phyloP scores from a whole-genome alignment of 2,888 invertebrate genomes.

The Platerodrilus igneus region DNA sequence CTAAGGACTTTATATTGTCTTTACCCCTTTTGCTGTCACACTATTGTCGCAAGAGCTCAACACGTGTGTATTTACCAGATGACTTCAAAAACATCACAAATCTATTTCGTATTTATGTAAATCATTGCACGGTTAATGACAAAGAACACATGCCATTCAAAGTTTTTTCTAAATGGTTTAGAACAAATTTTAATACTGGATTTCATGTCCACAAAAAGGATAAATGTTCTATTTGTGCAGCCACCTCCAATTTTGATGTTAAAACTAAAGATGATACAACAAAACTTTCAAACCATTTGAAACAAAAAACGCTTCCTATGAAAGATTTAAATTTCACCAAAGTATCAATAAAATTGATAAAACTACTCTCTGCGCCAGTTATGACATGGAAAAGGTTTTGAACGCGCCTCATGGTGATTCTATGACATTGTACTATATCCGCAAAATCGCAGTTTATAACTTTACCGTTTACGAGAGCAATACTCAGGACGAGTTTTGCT shows the following conservation, averaged over 20 bases:
- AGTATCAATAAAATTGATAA: background rate
- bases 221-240: too few species aligned
- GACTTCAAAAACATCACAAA: too few species aligned
- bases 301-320: background rate
- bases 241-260: background rate
- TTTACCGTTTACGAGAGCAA: slow-evolving; percentile 28
- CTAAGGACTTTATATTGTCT: too few species aligned
- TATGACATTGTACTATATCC: slow-evolving; percentile 23
- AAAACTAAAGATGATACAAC: background rate
- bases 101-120: too few species aligned
- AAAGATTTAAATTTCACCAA: background rate
- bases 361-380: slow-evolving; percentile 2
- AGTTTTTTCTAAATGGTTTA: too few species aligned
- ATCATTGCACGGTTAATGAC: too few species aligned
- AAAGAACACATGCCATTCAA: too few species aligned
- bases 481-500: slow-evolving; percentile 25
- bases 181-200: too few species aligned
- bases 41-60: too few species aligned
- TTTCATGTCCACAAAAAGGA: too few species aligned
- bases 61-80: too few species aligned
- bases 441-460: slow-evolving; percentile 29
- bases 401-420: slow-evolving; percentile 25
- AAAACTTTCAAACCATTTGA: background rate
- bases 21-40: too few species aligned
- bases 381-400: slow-evolving; percentile 29